A percentile compares a stretch with the other conserved stretches of the same genome.
Evolutionary conservation across 2,888 invertebrate genomes (phyloP).

Genomic region (Kuschelorhynchus macadamiae): DNA sequence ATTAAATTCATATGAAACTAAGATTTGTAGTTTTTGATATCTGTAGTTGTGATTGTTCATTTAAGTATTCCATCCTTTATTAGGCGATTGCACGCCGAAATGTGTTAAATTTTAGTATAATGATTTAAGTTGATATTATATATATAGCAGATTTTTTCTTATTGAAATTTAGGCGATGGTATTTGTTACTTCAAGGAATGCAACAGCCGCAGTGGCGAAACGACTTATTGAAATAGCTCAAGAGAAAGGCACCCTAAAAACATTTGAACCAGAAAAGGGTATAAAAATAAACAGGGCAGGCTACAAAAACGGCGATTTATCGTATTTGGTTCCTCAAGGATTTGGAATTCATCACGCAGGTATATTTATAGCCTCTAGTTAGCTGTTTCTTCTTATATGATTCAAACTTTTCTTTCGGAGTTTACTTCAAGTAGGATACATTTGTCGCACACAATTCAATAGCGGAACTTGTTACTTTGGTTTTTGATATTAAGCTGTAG

Average conservation of each 20-base stretch:
- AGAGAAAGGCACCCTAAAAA: slow-evolving; percentile 78
- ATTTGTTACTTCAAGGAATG: slow-evolving; percentile 98
- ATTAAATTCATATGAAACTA: too few relatives aligned
- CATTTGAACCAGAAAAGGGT: slow-evolving; percentile 79
- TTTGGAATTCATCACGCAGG: slow-evolving; percentile 98
- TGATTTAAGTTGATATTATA: too few relatives aligned
- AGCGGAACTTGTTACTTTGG: too few relatives aligned
- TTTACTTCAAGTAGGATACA: too few relatives aligned
- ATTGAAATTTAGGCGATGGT: slow-evolving; percentile 93
- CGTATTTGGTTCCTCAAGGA: slow-evolving; percentile 88
- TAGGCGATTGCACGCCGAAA: too few relatives aligned
- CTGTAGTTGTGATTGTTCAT: too few relatives aligned
- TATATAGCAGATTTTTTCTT: too few relatives aligned
- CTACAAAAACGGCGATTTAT: slow-evolving; percentile 84
- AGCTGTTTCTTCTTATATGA: background rate
- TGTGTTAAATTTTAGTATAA: too few relatives aligned
- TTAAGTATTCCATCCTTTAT: too few relatives aligned
- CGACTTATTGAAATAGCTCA: slow-evolving; percentile 86
- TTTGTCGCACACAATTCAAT: too few relatives aligned
- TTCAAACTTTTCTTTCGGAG: background rate
- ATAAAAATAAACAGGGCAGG: slow-evolving; percentile 81
- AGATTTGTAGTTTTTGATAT: too few relatives aligned
- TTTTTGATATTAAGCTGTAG: too few relatives aligned
- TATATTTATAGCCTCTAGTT: slow-evolving; percentile 45
- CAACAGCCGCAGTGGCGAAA: slow-evolving; percentile 91